Percentiles rank a stretch among this genome's conserved stretches.
Conservation (phyloP, 2,888 invertebrate genomes). For the Rotaria magnacalcarata region DNA sequence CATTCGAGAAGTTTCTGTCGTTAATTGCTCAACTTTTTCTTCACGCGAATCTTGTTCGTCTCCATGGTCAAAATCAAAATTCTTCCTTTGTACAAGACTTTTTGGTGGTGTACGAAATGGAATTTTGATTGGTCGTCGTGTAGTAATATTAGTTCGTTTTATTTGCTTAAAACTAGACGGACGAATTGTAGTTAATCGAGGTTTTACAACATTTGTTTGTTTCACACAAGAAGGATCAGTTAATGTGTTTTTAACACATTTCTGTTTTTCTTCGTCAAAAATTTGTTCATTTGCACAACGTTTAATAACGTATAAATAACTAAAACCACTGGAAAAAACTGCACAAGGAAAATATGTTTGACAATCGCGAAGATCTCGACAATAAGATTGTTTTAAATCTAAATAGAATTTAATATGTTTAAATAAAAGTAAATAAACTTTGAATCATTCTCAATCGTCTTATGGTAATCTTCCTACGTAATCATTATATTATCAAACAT, state of each 20-base stretch:
- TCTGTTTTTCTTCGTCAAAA: slow-evolving; percentile 41
- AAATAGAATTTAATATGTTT: not conserved
- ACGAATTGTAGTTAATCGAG: not conserved
- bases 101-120: not conserved
- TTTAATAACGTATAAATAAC: slow-evolving; percentile 20
- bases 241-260: slow-evolving; percentile 37
- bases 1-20: not conserved
- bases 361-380: slow-evolving; percentile 41
- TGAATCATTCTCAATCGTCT: not conserved
- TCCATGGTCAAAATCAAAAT: not conserved
- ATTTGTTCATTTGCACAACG: slow-evolving; percentile 39
- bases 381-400: slow-evolving; percentile 38
- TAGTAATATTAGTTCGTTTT: not conserved
- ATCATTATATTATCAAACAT: not conserved
- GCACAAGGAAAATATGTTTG: slow-evolving; percentile 41
- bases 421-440: too few relatives aligned
- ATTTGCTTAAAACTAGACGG: not conserved
- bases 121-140: not conserved
- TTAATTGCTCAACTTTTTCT: not conserved
- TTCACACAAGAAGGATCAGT: not conserved
- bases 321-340: slow-evolving; percentile 32
- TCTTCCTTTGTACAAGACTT: not conserved
- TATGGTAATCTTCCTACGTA: not conserved
- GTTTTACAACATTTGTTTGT: not conserved
- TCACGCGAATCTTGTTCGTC: not conserved